A percentile compares a stretch with the other conserved stretches of the same genome.
Evolutionary conservation across 2,888 invertebrate genomes (phyloP).

Genomic region (Apeira syringaria): DNA sequence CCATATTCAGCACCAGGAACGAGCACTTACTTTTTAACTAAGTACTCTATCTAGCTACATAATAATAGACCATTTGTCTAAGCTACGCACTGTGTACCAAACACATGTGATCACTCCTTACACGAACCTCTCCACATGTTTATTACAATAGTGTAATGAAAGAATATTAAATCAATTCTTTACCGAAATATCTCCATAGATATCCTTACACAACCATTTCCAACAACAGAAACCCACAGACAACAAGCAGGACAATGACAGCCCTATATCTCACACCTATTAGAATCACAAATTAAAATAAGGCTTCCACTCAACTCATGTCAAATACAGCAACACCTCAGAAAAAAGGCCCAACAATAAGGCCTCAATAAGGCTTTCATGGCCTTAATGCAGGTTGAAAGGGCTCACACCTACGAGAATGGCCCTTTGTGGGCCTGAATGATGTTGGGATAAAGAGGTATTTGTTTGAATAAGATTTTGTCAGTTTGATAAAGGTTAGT

Average conservation of each 20-base stretch:
- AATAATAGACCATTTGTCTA: too few species aligned
- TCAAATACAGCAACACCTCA: constrained; percentile 41
- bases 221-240: too few species aligned
- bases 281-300: constrained; percentile 32
- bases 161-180: too few species aligned
- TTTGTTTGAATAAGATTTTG: constrained; percentile 33
- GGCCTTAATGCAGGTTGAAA: constrained; percentile 27
- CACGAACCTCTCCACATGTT: too few species aligned
- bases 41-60: too few species aligned
- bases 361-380: constrained; percentile 29
- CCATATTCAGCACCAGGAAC: too few species aligned
- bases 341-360: constrained; percentile 29
- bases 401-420: constrained; percentile 55
- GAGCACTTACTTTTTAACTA: too few species aligned
- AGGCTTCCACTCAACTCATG: constrained; percentile 31
- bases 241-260: constrained; percentile 1
- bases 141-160: too few species aligned
- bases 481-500: constrained; percentile 32
- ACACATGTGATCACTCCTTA: too few species aligned
- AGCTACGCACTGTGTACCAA: too few species aligned
- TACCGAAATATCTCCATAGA: too few species aligned
- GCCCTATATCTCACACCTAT: constrained; percentile 22
- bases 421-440: constrained; percentile 47
- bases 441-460: constrained; percentile 42
- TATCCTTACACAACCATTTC: not conserved